Base-by-base conservation (phyloP, 1,140 invertebrate species). In the Hyposmocoma kahamanoa region DNA sequence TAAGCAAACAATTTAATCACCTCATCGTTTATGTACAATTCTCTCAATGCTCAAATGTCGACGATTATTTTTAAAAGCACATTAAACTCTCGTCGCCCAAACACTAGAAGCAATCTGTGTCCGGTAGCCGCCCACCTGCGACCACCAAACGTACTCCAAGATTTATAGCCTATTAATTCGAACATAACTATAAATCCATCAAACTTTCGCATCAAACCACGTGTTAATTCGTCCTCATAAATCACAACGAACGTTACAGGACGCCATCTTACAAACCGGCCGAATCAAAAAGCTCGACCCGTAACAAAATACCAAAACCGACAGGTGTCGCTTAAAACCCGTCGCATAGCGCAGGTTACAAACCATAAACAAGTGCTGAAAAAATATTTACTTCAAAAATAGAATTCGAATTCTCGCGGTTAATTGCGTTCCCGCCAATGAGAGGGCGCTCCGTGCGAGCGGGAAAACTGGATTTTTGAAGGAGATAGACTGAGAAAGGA, bases 311-410 rank as follows among this genome's bases (percentile, higher is more conserved):
- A 47, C 18, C 53, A 26, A 49, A 45, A 28, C 38, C 55, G 62
- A 68, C 70, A 76, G 64, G 67, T 78, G 73, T 74, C 69, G 51
- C 60, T 56, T 43, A 47, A 62, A 56, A 62, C n/a, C 50, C 64
- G 66, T 60, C 46, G 56, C 63, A 42, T 73, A 68, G 57, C 39
- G 32, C 17, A 19, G 30, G 44, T 55, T 54, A 45, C 62, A 58
- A 55, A 47, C 66, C 67, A 66, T 74, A 69, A 72, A 76, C 75
- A 65, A 67, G 65, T 57, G 49, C 80, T 82, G 80, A 84, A 84
- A 84, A 84, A 84, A 81, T 66, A 84, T 82, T 84, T 79, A 79
- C 78, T 76, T 76, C 77, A 78, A 84, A 84, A 84, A 84, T 84
- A 84, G 81, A 81, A 77, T 82, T 82, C 69, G 72, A 82, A 84